Evolutionary conservation across 2,888 invertebrate genomes (phyloP), one percentile per base, ranked within the genome.

Genomic region (Lasioglossum malachurum): DNA sequence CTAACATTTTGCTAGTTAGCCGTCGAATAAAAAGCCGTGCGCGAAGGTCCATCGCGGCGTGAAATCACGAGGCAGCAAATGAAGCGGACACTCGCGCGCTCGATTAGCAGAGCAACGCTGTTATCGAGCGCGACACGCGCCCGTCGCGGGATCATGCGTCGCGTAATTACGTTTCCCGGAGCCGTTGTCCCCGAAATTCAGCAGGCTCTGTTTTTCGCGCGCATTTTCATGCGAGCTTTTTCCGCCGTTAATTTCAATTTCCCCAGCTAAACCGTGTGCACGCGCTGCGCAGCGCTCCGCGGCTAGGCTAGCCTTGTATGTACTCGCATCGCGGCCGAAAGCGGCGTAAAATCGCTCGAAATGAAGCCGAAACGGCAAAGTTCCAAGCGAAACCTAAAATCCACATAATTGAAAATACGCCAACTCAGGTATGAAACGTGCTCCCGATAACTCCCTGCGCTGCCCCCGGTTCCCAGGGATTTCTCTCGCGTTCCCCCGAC

Each of bases 351-450:
- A 83, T 78, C 83, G 82, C 35, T n/a, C 77, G 83, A 80, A 87
- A 88, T 78, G 67, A 82, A 83, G 76, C 71, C 75, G 53, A 35
- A 57, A 31, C 78, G 75, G 67, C 41, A 74, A 72, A 80, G 53
- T 78, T 80, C 75, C 74, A 57, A 49, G 71, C 67, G 80, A 27
- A 23, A 79, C 69, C 78, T 75, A 38, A 87, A 91, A 86, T 87
- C 80, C 87, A 44, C 82, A 88, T 91, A 90, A 91, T 88, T 87
- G 90, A 90, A 90, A 91, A 91, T 88, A 91, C 82, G 82, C 80
- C 88, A 82, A 86, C 77, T 71, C 86, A 78, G 64, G 82, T 87
- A 86, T 87, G 80, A 90, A 90, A 86, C 87, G 83, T 87, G 83
- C 75, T 83, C 75, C 60, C 78, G 38, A 41, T 23, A n/a, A 78